phyloP scores from a whole-genome alignment of 2,888 invertebrate genomes.

The Stenolophus ochropezus region DNA sequence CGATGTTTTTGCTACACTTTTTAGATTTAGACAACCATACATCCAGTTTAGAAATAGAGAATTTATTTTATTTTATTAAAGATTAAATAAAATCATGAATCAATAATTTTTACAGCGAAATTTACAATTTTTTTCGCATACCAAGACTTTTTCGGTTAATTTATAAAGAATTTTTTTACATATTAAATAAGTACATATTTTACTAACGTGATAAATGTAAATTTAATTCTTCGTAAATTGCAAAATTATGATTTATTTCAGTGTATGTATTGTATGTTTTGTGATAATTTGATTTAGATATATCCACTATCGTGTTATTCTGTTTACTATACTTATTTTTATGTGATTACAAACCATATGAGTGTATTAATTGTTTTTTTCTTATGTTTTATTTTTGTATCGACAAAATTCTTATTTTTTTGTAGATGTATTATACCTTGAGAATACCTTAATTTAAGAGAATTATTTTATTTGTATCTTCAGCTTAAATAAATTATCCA shows the following conservation, averaged over 20 bases:
- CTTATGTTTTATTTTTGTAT: slow-evolving; percentile 54
- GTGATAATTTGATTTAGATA: slow-evolving; percentile 16
- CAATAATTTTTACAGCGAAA: neutral
- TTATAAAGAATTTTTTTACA: slow-evolving; percentile 29
- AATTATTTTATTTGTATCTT: slow-evolving; percentile 56
- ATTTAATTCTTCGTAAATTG: slow-evolving; percentile 1
- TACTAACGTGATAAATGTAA: slow-evolving; percentile 35
- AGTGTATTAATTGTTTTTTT: slow-evolving; percentile 37
- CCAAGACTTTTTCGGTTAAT: slow-evolving; percentile 11
- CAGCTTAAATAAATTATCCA: slow-evolving; percentile 40
- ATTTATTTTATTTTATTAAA: neutral
- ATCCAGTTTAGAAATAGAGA: slow-evolving; percentile 15
- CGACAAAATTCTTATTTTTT: slow-evolving; percentile 3
- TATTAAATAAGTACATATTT: slow-evolving; percentile 15
- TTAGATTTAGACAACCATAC: slow-evolving; percentile 35
- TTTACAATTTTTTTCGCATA: slow-evolving; percentile 8
- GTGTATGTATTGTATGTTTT: slow-evolving; percentile 4
- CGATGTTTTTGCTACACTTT: slow-evolving; percentile 52
- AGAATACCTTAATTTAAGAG: slow-evolving; percentile 33
- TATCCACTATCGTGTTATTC: slow-evolving; percentile 13
- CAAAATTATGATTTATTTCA: neutral
- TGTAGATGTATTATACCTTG: slow-evolving; percentile 50
- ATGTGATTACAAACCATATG: slow-evolving; percentile 46
- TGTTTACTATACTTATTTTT: slow-evolving; percentile 36
- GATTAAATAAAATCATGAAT: neutral